Evolutionary conservation across 1,140 invertebrate species (phyloP), one percentile per base, ranked within the genome.

Genomic region (Drosophila suzukii): DNA sequence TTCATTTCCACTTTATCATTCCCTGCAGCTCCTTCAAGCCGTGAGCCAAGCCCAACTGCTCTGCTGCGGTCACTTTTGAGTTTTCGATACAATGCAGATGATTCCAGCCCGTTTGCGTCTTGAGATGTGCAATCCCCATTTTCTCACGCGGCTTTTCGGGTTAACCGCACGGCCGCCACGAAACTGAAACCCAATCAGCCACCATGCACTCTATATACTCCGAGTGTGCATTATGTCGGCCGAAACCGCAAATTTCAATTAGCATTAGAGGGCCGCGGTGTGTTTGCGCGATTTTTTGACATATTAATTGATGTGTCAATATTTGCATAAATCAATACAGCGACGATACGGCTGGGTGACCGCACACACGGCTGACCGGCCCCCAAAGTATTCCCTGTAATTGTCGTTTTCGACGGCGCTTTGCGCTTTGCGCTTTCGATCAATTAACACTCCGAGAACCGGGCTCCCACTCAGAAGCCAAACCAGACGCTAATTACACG

Each of bases 251-350:
- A 83, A 84, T 84, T 83, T 85, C 81, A 84, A 84, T 85, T 77
- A 85, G 61, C 50, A 75, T 75, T 65, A 79, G 78, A 12, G 27
- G 36, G 10, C 34, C 7, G 34, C 17, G 58, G 34, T 34, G 15
- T n/a, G 43, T 12, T 39, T 32, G 61, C 20, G 59, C 58, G 41
- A 61, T 76, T 84, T 76, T 76, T 83, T 68, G 72, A 75, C 58
- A 73, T 57, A 85, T 85, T 84, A 84, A 84, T 84, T 85, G 77
- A 80, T 50, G 65, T 77, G 72, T 58, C 76, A 85, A 85, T 76
- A 80, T 83, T 72, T 66, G 60, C 81, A 73, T 66, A 77, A 85
- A 85, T 80, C 81, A 73, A 85, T 80, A 76, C 49, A 44, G 12
- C 32, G 58, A 38, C 15, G 38, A 66, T 49, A 15, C 44, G 36